Conservation (phyloP, 1,140 invertebrate genomes). For the Drosophila orosa region DNA sequence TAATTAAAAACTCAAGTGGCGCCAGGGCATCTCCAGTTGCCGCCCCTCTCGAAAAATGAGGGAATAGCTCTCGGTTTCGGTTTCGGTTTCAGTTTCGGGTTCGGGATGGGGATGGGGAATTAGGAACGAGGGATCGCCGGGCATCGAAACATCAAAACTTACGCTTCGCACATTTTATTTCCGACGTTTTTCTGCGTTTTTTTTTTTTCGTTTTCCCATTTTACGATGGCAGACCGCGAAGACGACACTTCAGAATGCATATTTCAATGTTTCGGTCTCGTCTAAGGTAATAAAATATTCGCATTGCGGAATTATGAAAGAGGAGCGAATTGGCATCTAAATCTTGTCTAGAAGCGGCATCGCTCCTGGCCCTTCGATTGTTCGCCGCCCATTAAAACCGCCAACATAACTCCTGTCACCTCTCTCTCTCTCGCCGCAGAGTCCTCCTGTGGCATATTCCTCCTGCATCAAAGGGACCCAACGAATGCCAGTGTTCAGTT, state of each 20-base stretch:
- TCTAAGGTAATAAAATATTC: conserved; percentile 77
- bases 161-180: conserved; percentile 31
- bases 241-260: conserved; percentile 74
- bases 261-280: conserved; percentile 74
- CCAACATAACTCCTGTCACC: conserved; percentile 30
- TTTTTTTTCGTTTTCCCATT: conserved; percentile 19
- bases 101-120: not conserved
- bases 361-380: conserved; percentile 68
- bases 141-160: conserved; percentile 56
- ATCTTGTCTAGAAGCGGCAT: conserved; percentile 71
- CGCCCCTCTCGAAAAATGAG: not conserved
- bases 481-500: conserved; percentile 57
- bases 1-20: conserved; percentile 82
- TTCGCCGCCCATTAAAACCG: conserved; percentile 71
- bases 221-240: conserved; percentile 52
- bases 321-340: conserved; percentile 61
- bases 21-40: conserved; percentile 50
- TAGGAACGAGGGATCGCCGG: conserved; percentile 1
- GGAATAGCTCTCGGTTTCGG: conserved; percentile 2
- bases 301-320: conserved; percentile 65
- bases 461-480: conserved; percentile 69
- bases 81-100: not conserved
- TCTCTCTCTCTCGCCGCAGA: conserved; percentile 20
- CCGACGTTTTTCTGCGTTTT: conserved; percentile 12
- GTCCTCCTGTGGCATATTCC: conserved; percentile 58